phyloP scores from a whole-genome alignment of 2,888 invertebrate genomes.

The Drosophila acutilabella region DNA sequence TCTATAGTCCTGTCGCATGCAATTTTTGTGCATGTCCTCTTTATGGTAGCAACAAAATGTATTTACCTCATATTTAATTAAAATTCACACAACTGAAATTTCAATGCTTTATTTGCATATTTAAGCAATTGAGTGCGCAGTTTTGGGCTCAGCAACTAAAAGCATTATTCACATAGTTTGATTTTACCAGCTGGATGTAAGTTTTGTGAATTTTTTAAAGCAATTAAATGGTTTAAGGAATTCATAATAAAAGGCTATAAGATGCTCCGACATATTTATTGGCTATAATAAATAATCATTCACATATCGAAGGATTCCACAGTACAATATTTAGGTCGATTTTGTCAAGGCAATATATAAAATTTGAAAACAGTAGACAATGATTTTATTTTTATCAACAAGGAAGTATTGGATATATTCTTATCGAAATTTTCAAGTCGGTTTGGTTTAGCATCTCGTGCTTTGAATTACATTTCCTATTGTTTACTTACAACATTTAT shows the following conservation, averaged over 20 bases:
- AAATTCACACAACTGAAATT: slow-evolving; percentile 67
- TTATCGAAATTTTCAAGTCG: not conserved
- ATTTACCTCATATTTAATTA: slow-evolving; percentile 79
- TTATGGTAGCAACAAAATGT: slow-evolving; percentile 53
- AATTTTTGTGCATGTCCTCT: slow-evolving; percentile 71
- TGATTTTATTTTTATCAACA: not conserved
- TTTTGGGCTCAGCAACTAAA: slow-evolving; percentile 30
- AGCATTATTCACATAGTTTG: not conserved
- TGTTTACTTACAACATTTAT: slow-evolving; percentile 16
- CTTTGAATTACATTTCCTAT: slow-evolving; percentile 2
- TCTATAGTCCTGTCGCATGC: slow-evolving; percentile 53
- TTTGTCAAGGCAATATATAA: too few relatives aligned
- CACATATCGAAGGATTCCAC: too few relatives aligned
- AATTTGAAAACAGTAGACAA: too few relatives aligned
- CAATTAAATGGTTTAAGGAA: too few relatives aligned
- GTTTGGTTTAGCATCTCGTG: not conserved
- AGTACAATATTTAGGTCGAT: too few relatives aligned
- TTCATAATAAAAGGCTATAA: too few relatives aligned
- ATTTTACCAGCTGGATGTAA: not conserved
- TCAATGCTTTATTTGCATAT: slow-evolving; percentile 74
- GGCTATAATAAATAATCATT: too few relatives aligned
- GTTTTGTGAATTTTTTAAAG: too few relatives aligned
- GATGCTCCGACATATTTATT: too few relatives aligned
- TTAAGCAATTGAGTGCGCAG: slow-evolving; percentile 47
- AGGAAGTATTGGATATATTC: not conserved